Evolutionary conservation across 1,140 invertebrate species (phyloP), one percentile per base, ranked within the genome.

Genomic region (Tyrophagus putrescentiae): DNA sequence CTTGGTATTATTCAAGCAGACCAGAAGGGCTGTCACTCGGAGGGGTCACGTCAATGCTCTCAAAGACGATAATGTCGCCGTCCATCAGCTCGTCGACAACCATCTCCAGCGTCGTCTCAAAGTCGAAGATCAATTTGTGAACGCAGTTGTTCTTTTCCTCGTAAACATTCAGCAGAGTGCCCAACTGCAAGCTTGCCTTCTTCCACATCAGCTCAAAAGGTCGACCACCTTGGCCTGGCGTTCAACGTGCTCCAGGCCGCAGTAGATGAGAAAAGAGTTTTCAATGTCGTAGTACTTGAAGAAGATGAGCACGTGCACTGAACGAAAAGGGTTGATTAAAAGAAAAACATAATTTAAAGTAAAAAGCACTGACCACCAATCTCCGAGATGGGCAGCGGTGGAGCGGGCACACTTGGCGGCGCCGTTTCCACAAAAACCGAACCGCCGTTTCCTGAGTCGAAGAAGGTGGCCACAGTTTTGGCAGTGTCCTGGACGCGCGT

Each of bases 271-370:
- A 57, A 83, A 82, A 70, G 89, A 91, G 67, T 84, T 83, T 65
- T 84, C 85, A 0, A 91, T 90, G 75, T 96, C 90, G 71, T 96
- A 97, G 70, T 89, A 79, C 76, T 97, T 97, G 71, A 96, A 88
- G 75, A 96, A 97, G 57, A 96, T 72, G 28, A 95, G 77, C 4
- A 95, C 89, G 74, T 96, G 89, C 52, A 64, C 73, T 75, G 64
- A 13, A 71, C 70, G 11, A 65, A 11, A 16, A 29, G 57, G n/a
- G n/a, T n/a, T n/a, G n/a, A n/a, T n/a, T n/a, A n/a, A n/a, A n/a
- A 28, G 45, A 3, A 18, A 60, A 18, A 21, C 9, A 60, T 25
- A 2, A 41, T 28, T 33, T 9, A 9, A 13, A 34, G 13, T 42
- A 21, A 33, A 39, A 34, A 21, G 33, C 1, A 70, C 73, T 67